Evolutionary conservation across 2,113 vertebrate species (phyloP), one percentile per base, ranked within the genome.

Genomic region (Oryzias javanicus): DNA sequence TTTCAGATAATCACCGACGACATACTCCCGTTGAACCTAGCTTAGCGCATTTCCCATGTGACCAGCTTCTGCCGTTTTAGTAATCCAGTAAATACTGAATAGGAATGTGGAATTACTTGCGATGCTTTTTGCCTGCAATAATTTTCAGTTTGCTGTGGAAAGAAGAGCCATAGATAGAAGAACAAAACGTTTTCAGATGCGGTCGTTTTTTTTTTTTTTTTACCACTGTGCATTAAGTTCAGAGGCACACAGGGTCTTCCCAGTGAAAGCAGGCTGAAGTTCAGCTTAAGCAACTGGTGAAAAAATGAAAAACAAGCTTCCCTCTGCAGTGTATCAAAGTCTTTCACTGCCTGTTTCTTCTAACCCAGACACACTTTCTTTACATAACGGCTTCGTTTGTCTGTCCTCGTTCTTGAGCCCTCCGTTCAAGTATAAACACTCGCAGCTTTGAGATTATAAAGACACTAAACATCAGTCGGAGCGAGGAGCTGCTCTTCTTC

Each of bases 251-350:
- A 81, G 74, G 75, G 73, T 84, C 42, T 56, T 47, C 44, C 67
- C 48, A 65, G 68, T 54, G 49, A 60, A 60, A 57, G 15, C 61
- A 49, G 65, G 4, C 60, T 41, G 20, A 45, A 50, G 14, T 70
- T 72, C 62, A 53, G 41, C 20, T 20, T 49, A 59, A 51, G 66
- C 22, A 70, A 53, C 78, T 65, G 76, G 60, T 67, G 64, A 47
- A 58, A 40, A 56, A 42, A 29, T 25, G 5, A 29, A 29, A 29
- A 29, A 5, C 22, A 22, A 27, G 35, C 19, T 42, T 58, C 29
- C 55, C 40, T 65, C 12, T 59, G 46, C 66, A 74, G 74, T 74
- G 74, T 76, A 20, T 49, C 63, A 74, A 72, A 77, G 74, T 76
- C 18, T 49, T 15, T 67, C 44, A 41, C 63, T 52, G 50, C 54